A percentile compares a stretch with the other conserved stretches of the same genome.
phyloP scores from a whole-genome alignment of 2,888 invertebrate species.

The Andrena haemorrhoa region DNA sequence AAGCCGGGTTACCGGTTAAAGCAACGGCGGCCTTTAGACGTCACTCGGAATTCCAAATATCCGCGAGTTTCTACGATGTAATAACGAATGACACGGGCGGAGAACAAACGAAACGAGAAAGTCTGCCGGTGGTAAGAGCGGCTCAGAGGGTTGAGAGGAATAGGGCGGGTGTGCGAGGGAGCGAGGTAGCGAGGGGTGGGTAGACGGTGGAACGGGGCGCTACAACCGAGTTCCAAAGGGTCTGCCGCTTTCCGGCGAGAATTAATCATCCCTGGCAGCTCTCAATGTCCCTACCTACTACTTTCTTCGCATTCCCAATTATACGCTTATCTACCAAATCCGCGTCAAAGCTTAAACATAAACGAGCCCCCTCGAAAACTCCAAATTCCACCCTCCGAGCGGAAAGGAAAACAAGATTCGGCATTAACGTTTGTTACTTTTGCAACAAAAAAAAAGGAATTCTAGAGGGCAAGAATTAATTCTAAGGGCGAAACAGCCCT shows the following conservation, averaged over 20 bases:
- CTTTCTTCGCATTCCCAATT: slow-evolving; percentile 80
- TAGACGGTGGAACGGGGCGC: slow-evolving; percentile 60
- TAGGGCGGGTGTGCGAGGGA: slow-evolving; percentile 54
- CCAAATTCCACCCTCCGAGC: slow-evolving; percentile 5
- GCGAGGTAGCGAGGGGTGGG: slow-evolving; percentile 16
- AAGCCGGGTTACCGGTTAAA: slow-evolving; percentile 63
- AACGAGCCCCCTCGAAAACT: slow-evolving; percentile 51
- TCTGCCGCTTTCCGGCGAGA: slow-evolving; percentile 76
- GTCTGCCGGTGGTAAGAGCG: slow-evolving; percentile 71
- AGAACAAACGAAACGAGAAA: slow-evolving; percentile 80
- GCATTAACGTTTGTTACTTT: too few relatives aligned
- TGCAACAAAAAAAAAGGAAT: too few relatives aligned
- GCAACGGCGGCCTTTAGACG: slow-evolving; percentile 75
- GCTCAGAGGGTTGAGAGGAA: slow-evolving; percentile 63
- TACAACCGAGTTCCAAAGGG: slow-evolving; percentile 79
- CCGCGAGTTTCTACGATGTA: slow-evolving; percentile 82
- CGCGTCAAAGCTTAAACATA: slow-evolving; percentile 68
- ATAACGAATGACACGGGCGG: slow-evolving; percentile 82
- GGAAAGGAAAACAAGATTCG: not conserved
- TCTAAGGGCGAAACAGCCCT: too few relatives aligned
- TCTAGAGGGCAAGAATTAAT: too few relatives aligned
- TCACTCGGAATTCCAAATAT: slow-evolving; percentile 84
- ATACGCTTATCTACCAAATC: slow-evolving; percentile 75
- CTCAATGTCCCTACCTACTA: slow-evolving; percentile 78
- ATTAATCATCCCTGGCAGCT: slow-evolving; percentile 81